Evolutionary conservation across 1,140 invertebrate genomes (phyloP), one percentile per base, ranked within the genome.

Genomic region (Bombus difficillimus): DNA sequence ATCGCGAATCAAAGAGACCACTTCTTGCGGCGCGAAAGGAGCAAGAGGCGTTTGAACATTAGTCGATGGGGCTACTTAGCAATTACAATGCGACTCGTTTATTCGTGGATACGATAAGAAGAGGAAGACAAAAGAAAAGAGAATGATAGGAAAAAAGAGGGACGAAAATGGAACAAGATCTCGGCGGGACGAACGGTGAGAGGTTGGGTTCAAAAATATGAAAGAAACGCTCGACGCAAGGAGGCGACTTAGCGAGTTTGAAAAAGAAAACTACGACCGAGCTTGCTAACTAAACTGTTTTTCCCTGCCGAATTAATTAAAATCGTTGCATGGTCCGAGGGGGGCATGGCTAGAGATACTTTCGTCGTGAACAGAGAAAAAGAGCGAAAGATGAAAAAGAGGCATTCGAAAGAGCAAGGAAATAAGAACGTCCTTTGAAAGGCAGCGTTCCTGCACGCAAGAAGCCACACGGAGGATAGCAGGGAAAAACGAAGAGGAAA

Each of bases 301-400:
- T 62, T 78, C 74, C 64, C 72, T 78, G 81, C 53, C 62, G 84
- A 90, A 90, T 89, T 90, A 90, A 90, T 89, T 89, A 90, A 90
- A 90, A 89, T 89, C 85, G 76, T 73, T 57, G 64, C 77, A 66
- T 37, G 47, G 69, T 59, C 32, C 75, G 57, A 25, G 68, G 39
- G 25, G 34, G 72, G 47, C 69, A 34, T 41, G 47, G 57, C 37
- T 64, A 18, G 71, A 68, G 43, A 77, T 81, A 75, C 78, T 84
- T 83, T n/a, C 59, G 80, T 77, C 39, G 39, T 32, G 64, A 57
- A 18, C 18, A 13, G 47, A 12, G 22, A 4, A 18, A 28, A 12
- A 59, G 62, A 53, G 73, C 76, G 41, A n/a, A 64, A 32, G 75
- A 28, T 25, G 18, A 12, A 18, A 53, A 41, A 32, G 3, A 6